Conservation (phyloP, 37 sponge, comb jelly and placozoan species). For the Ianthella basta region DNA sequence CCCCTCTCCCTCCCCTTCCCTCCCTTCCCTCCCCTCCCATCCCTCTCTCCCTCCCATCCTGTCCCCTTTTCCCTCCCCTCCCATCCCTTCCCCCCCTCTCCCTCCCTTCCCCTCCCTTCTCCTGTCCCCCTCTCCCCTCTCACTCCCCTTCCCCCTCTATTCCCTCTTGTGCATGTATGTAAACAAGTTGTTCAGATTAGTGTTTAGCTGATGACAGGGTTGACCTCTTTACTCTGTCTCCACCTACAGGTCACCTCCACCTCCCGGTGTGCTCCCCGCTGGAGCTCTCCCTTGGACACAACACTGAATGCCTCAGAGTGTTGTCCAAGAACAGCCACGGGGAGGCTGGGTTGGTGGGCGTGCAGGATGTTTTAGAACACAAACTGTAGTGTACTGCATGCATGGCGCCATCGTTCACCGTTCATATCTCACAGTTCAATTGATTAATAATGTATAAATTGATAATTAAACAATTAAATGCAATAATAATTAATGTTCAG, state of each 20-base stretch:
- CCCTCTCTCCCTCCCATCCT: no score
- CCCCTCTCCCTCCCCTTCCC: no score
- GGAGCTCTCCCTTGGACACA: conserved; percentile 86
- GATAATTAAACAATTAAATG: no score
- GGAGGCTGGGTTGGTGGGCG: conserved; percentile 78
- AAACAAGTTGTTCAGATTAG: no score
- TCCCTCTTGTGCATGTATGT: neutral
- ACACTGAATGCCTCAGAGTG: conserved; percentile 65
- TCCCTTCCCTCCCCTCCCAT: neutral
- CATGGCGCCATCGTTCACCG: no score
- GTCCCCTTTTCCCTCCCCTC: no score
- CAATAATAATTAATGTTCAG: no score
- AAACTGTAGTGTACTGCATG: neutral
- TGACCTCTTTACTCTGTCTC: neutral
- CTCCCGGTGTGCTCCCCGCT: conserved; percentile 80
- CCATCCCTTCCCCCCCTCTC: neutral
- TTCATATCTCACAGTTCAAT: no score
- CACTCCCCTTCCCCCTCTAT: neutral
- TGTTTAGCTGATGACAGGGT: neutral
- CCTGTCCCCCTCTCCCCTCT: no score
- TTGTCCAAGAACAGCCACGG: conserved; percentile 75
- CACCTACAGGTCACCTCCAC: conserved; percentile 68
- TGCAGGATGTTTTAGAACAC: conserved; percentile 67
- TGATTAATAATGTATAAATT: no score
- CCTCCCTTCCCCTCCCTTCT: neutral